phyloP scores from a whole-genome alignment of 2,113 vertebrate genomes.

The Chaetodon trifascialis region DNA sequence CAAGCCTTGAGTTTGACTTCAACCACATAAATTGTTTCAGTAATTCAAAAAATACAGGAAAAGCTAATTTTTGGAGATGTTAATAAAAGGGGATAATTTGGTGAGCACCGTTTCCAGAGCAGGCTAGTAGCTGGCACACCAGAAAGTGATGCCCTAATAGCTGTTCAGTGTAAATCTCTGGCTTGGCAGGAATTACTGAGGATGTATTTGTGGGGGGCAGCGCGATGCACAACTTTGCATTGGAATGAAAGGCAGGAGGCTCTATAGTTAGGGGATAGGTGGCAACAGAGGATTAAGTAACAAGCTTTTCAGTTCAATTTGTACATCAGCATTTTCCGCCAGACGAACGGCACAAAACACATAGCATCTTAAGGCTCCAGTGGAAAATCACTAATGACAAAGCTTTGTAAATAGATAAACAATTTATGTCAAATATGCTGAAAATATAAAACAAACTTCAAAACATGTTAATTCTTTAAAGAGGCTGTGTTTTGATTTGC shows the following conservation, averaged over 20 bases:
- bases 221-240: conserved; percentile 73
- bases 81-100: conserved; percentile 47
- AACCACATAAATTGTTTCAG: conserved; percentile 37
- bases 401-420: conserved; percentile 85
- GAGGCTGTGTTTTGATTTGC: conserved; percentile 79
- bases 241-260: conserved; percentile 66
- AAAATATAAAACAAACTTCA: conserved; percentile 83
- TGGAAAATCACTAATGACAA: conserved; percentile 87
- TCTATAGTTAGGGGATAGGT: conserved; percentile 80
- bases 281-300: conserved; percentile 84
- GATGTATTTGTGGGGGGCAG: conserved; percentile 59
- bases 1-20: conserved; percentile 39
- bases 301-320: conserved; percentile 87
- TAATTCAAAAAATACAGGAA: conserved; percentile 21
- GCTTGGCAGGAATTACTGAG: conserved; percentile 81
- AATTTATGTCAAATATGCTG: conserved; percentile 83
- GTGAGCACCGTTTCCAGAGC: conserved; percentile 50
- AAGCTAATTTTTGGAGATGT: conserved; percentile 4
- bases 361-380: conserved; percentile 70
- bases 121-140: conserved; percentile 66
- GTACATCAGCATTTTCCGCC: conserved; percentile 84
- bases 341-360: conserved; percentile 66
- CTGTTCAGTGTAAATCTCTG: conserved; percentile 74
- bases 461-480: conserved; percentile 82
- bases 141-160: conserved; percentile 74